Conservation (phyloP, 2,113 vertebrate genomes). For the Nothobranchius furzeri region DNA sequence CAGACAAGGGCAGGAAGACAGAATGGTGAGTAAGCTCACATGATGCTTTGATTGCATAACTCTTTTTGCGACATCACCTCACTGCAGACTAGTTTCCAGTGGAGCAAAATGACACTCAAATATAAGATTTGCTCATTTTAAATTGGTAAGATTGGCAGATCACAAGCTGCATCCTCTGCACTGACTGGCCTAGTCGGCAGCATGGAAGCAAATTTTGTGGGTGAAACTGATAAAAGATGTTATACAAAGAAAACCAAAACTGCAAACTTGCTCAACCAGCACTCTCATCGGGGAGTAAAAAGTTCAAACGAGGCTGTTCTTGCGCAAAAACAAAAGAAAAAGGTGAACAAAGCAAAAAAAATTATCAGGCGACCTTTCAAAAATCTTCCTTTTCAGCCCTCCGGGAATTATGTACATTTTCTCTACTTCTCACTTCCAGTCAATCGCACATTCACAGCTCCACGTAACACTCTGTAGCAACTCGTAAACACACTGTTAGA, state of each 20-base stretch:
- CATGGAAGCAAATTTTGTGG: neutral
- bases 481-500: constrained; percentile 61
- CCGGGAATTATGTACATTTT: constrained; percentile 51
- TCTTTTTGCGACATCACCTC: constrained; percentile 36
- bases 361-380: constrained; percentile 39
- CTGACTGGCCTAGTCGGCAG: constrained; percentile 16
- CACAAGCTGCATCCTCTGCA: constrained; percentile 24
- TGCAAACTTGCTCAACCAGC: constrained; percentile 1
- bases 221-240: neutral
- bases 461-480: constrained; percentile 63
- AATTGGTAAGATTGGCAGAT: constrained; percentile 37
- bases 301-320: neutral
- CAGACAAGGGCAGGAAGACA: constrained; percentile 62
- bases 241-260: neutral
- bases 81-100: constrained; percentile 19
- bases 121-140: constrained; percentile 19
- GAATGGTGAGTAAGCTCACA: constrained; percentile 52
- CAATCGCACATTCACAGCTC: constrained; percentile 73
- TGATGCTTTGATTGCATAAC: constrained; percentile 58
- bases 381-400: constrained; percentile 39
- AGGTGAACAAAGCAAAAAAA: neutral
- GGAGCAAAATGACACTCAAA: constrained; percentile 33
- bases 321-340: constrained; percentile 20
- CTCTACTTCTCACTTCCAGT: constrained; percentile 52
- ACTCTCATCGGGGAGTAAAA: neutral